Evolutionary conservation across 37 sponge, comb jelly and placozoan genomes (phyloP).

Genomic region (Tethya wilhelma): DNA sequence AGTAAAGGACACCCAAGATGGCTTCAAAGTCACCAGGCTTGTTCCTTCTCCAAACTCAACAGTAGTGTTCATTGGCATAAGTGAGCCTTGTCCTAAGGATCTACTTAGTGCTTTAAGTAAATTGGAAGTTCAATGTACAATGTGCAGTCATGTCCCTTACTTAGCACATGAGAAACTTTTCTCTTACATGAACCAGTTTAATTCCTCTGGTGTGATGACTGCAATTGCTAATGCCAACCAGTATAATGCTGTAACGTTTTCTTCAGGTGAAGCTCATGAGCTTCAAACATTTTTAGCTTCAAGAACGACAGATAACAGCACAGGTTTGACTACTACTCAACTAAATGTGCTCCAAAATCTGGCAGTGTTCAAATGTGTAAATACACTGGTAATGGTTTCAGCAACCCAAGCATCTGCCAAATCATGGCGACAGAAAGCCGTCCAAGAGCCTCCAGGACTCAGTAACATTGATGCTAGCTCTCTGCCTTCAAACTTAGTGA

Average conservation of each 20-base stretch:
- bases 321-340: not conserved
- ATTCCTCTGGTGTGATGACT: slow-evolving; percentile 12
- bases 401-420: not conserved
- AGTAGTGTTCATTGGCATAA: not conserved
- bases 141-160: not conserved
- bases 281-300: not conserved
- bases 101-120: not conserved
- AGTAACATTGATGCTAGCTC: not conserved
- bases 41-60: not conserved
- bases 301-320: not conserved
- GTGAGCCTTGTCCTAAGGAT: not conserved
- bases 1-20: not conserved
- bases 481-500: not conserved
- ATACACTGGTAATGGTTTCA: not conserved
- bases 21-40: slow-evolving; percentile 13
- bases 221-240: slow-evolving; percentile 5
- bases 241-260: not conserved
- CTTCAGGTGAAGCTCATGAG: slow-evolving; percentile 16
- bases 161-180: slow-evolving; percentile 7
- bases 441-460: slow-evolving; percentile 18
- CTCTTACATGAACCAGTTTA: slow-evolving; percentile 1
- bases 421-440: not conserved
- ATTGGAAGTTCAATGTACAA: not conserved
- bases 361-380: slow-evolving; percentile 3
- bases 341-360: slow-evolving; percentile 3